Evolutionary conservation across 2,888 invertebrate genomes (phyloP), one percentile per base, ranked within the genome.

Genomic region (Graphium colonna): DNA sequence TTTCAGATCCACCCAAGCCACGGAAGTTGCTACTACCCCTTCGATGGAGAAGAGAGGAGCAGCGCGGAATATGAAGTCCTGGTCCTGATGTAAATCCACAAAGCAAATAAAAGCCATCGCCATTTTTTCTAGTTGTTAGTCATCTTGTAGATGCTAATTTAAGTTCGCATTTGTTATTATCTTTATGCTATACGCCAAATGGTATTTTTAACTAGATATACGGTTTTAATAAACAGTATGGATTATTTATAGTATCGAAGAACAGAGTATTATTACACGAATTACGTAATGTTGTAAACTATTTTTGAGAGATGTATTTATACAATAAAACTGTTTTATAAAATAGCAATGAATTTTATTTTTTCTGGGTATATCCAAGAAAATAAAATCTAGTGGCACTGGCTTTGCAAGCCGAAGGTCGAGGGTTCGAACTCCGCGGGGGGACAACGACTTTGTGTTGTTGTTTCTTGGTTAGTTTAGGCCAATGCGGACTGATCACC

Each of bases 1-100:
- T 85, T 89, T 9, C 79, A 93, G 91, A 90, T 94, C 17, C 93
- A 94, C 63, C 90, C 91, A 0, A 92, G 92, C 58, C 93, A 94
- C 68, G 91, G 87, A 15, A 77, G 82, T 17, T 91, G 92, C 65
- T 94, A 93, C 77, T 92, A 94, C 60, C 93, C 94, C 5, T 93
- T 91, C 72, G 93, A 90, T 52, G 94, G 94, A 0, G 91, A 92
- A 70, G 95, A 95, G 71, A 79, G 91, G 59, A 88, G 83, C 51
- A 91, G 92, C 57, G 72, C 83, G 0, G 91, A 92, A 60, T 95
- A 95, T 78, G 95, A 95, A 77, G 91, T 93, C 46, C 90, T 95
- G 3, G 92, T 93, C 26, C 78, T 87, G 9, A 60, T 85, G 70
- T 88, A 75, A 74, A 61, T 1, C 17, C 33, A 43, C 26, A 16